Base-by-base conservation (phyloP, 2,113 vertebrate genomes). In the Lathamus discolor region DNA sequence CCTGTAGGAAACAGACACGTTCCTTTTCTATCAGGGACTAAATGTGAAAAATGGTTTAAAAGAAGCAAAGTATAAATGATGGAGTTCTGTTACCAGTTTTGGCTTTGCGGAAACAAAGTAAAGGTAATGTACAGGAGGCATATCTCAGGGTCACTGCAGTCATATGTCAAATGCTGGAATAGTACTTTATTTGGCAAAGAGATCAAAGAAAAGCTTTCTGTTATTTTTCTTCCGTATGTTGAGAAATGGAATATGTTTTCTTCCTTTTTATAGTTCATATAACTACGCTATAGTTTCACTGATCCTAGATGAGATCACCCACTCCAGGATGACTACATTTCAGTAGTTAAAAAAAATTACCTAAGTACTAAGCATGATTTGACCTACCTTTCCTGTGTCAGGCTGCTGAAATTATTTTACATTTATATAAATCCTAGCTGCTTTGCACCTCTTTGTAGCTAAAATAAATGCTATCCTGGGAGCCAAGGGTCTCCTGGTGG, bases 61-160 rank as follows among this genome's bases (percentile, higher is more conserved):
- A 94, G 82, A 86, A 91, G 80, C 96, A 96, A 84, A 95, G 91
- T 94, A 93, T 93, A 97, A 96, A 93, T 94, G 90, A 97, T 97
- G 95, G 96, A 97, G 95, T 96, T 97, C 94, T 94, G 95, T 95
- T 97, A 57, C 80, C 83, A n/a, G 95, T 96, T 97, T 94, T 96
- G 97, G 95, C 96, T 97, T 74, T 75, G 86, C 82, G 88, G 91
- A 95, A 97, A 95, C 94, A 93, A 97, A 96, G 96, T 94, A 92
- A 95, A 95, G 94, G 83, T 93, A 97, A 94, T 39, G 88, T 93
- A 92, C 78, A 86, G 88, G 94, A 78, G 93, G 93, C 83, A 68
- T 90, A 92, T 91, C 95, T 94, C 81, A 90, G 96, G 88, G 94
- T 97, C 96, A 93, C 85, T 74, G 92, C 91, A 91, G 90, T 87